Conservation (phyloP, 2,888 invertebrate genomes). For the Elmis aenea region DNA sequence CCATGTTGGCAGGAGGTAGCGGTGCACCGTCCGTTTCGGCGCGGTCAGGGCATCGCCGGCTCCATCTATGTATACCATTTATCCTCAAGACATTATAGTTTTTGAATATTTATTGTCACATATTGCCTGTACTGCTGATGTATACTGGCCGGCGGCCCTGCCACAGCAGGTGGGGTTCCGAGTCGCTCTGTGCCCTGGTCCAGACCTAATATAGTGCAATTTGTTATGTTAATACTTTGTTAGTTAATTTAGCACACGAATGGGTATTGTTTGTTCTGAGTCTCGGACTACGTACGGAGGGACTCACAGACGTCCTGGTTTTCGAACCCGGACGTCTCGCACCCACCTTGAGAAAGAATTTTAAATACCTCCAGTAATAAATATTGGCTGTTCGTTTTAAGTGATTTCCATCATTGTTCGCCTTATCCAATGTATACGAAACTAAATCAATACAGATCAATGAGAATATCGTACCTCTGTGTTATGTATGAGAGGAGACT, state of each 20-base stretch:
- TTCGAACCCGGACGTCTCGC: constrained; percentile 8
- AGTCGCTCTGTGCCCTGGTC: constrained; percentile 8
- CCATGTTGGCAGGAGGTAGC: constrained; percentile 12
- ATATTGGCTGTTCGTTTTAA: constrained; percentile 50
- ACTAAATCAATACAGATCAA: constrained; percentile 39
- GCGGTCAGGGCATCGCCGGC: constrained; percentile 21
- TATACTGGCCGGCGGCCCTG: constrained; percentile 20
- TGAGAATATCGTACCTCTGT: constrained; percentile 47
- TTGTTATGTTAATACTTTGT: constrained; percentile 21
- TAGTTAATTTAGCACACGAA: constrained; percentile 10
- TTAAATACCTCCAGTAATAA: constrained; percentile 46
- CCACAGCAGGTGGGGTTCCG: constrained; percentile 6
- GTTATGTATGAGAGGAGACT: constrained; percentile 48
- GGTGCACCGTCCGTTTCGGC: constrained; percentile 23
- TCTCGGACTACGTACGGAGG: constrained; percentile 16
- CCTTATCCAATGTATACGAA: constrained; percentile 71
- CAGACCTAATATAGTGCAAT: constrained; percentile 20
- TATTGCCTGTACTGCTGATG: constrained; percentile 25
- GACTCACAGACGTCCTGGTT: too few relatives aligned
- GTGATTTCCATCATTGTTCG: constrained; percentile 53
- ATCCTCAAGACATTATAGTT: constrained; percentile 26
- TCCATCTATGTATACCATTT: constrained; percentile 28
- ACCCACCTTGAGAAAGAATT: background rate
- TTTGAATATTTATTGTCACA: constrained; percentile 27
- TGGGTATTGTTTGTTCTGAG: constrained; percentile 17